A percentile compares a stretch with the other conserved stretches of the same genome.
Conservation (phyloP, 2,888 invertebrate genomes). For the Agriopis aurantiaria region DNA sequence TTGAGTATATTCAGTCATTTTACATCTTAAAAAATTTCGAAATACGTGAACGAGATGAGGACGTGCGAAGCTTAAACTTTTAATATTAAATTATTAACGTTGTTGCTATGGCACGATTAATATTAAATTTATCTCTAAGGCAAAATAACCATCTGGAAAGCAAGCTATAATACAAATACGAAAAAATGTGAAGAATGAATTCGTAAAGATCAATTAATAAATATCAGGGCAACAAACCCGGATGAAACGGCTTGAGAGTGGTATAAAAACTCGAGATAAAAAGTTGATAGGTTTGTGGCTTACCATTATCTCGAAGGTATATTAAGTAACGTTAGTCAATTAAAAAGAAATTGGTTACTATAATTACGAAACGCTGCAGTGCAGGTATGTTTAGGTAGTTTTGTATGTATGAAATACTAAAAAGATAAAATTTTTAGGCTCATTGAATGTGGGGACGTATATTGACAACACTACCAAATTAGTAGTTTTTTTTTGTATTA, state of each 20-base stretch:
- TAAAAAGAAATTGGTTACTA: constrained; percentile 3
- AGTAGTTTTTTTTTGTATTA: too few species aligned
- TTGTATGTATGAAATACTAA: neutral
- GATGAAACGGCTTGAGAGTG: neutral
- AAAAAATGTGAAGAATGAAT: constrained; percentile 9
- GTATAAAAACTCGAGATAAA: neutral
- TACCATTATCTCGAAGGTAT: neutral
- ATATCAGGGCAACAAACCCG: constrained; percentile 27
- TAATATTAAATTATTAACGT: too few species aligned
- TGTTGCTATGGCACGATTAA: constrained; percentile 7
- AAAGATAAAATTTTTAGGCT: too few species aligned
- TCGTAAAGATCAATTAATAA: constrained; percentile 8
- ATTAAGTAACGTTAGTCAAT: neutral
- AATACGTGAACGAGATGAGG: neutral
- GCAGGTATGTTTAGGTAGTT: neutral
- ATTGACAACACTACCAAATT: too few species aligned
- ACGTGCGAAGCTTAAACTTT: too few species aligned
- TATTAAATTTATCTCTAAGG: neutral
- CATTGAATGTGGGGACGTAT: too few species aligned
- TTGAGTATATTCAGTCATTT: neutral
- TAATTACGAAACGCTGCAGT: neutral
- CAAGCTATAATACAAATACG: constrained; percentile 2
- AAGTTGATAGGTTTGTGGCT: constrained; percentile 1
- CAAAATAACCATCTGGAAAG: neutral
- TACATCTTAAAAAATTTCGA: too few species aligned